Percentiles rank a stretch among this genome's conserved stretches.
Evolutionary conservation across 2,888 invertebrate species (phyloP).

Genomic region (Calameuta idolon): DNA sequence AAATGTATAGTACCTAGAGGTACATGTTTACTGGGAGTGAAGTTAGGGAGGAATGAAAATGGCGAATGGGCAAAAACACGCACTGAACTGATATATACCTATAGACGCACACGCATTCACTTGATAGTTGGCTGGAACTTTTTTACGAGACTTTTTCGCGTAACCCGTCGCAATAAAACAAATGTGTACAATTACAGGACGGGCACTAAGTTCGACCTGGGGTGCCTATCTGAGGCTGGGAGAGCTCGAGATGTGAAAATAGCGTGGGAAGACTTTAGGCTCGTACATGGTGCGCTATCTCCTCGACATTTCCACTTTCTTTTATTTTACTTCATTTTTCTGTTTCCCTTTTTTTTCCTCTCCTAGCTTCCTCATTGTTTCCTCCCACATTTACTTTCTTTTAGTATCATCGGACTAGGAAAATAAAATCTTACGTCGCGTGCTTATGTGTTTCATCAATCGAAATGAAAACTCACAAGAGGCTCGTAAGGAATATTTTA

Average conservation of each 20-base stretch:
- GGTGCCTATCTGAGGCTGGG: not conserved
- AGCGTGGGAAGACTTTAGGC: not conserved
- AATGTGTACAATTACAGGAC: not conserved
- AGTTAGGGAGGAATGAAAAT: not conserved
- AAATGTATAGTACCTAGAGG: not conserved
- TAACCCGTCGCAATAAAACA: not conserved
- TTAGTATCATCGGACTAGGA: not conserved
- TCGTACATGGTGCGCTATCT: not conserved
- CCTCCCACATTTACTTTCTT: not conserved
- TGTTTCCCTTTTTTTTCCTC: not conserved
- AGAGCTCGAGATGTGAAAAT: not conserved
- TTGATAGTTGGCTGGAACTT: conserved; percentile 1
- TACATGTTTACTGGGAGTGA: not conserved
- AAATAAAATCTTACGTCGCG: not conserved
- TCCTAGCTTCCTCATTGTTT: not conserved
- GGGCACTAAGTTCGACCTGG: not conserved
- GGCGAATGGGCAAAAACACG: not conserved
- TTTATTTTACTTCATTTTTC: not conserved
- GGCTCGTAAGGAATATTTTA: not conserved
- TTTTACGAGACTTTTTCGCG: not conserved
- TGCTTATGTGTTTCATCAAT: not conserved
- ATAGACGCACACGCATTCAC: not conserved
- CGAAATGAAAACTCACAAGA: not conserved
- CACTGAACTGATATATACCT: not conserved
- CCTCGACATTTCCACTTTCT: not conserved